phyloP scores from a whole-genome alignment of 2,888 invertebrate species.

The Spodoptera picta region DNA sequence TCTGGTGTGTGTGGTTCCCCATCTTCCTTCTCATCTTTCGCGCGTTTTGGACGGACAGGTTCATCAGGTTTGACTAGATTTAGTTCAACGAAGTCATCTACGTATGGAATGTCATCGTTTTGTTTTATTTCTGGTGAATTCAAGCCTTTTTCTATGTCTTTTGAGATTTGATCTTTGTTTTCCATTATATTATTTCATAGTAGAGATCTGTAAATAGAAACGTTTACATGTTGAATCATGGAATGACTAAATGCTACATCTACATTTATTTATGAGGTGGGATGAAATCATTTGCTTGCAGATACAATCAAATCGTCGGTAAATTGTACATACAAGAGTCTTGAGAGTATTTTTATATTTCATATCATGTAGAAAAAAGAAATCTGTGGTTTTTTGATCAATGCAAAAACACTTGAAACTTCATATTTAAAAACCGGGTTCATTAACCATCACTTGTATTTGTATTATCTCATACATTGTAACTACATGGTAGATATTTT shows the following conservation, averaged over 20 bases:
- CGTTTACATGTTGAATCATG: conserved; percentile 17
- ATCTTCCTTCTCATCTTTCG: conserved; percentile 64
- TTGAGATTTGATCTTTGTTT: conserved; percentile 55
- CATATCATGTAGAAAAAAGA: conserved; percentile 5
- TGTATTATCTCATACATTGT: conserved; percentile 8
- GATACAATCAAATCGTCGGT: conserved; percentile 10
- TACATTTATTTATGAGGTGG: conserved; percentile 14
- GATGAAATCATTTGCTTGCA: conserved; percentile 19
- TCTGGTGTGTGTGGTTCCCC: conserved; percentile 40
- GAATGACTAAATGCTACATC: conserved; percentile 8
- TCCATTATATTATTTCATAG: conserved; percentile 79
- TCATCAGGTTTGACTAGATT: conserved; percentile 65
- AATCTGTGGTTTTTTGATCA: conserved; percentile 26
- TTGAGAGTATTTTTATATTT: conserved; percentile 20
- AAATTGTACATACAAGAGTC: conserved; percentile 6
- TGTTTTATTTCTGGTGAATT: conserved; percentile 76
- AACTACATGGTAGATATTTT: not conserved
- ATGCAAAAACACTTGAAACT: conserved; percentile 5
- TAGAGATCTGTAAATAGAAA: conserved; percentile 68
- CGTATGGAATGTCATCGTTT: conserved; percentile 71
- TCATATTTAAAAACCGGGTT: conserved; percentile 33
- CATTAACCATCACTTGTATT: conserved; percentile 21
- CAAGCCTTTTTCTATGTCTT: conserved; percentile 75
- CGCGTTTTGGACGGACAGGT: conserved; percentile 65
- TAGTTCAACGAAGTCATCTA: conserved; percentile 73